Percentiles rank a stretch among this genome's conserved stretches.
phyloP scores from a whole-genome alignment of 2,888 invertebrate genomes.

The Pterobdella sp. region DNA sequence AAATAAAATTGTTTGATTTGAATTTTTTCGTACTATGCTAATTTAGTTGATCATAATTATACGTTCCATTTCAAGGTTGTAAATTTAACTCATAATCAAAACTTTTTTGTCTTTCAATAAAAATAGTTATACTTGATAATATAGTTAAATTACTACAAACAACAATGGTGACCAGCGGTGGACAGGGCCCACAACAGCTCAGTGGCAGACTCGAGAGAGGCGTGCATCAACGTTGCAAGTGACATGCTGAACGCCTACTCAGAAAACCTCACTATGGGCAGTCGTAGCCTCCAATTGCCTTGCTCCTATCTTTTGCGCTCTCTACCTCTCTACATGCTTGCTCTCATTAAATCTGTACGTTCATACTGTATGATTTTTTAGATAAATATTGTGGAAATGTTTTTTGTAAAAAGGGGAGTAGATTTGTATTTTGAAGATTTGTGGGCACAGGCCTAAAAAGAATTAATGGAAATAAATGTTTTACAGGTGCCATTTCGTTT shows the following conservation, averaged over 20 bases:
- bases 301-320: constrained; percentile 71
- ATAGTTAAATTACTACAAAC: background rate
- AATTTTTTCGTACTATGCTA: too few species aligned
- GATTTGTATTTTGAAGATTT: too few species aligned
- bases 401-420: too few species aligned
- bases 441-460: too few species aligned
- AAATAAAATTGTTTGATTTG: too few species aligned
- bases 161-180: constrained; percentile 29
- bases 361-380: constrained; percentile 12
- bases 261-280: constrained; percentile 54
- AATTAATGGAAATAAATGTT: too few species aligned
- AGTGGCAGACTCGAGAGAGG: constrained; percentile 89
- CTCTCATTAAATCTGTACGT: constrained; percentile 75
- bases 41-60: too few species aligned
- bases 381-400: background rate
- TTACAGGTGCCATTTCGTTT: constrained; percentile 74
- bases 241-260: constrained; percentile 75
- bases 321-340: constrained; percentile 78
- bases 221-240: constrained; percentile 84
- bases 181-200: constrained; percentile 31
- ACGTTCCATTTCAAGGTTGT: too few species aligned
- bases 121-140: background rate
- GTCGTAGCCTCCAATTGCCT: constrained; percentile 60
- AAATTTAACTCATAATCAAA: too few species aligned
- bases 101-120: too few species aligned